These are phyloP conservation scores for Mohoua ochrocephala DNA, from an alignment of 2,113 vertebrate species.

Conservation along the genomic window DNA sequence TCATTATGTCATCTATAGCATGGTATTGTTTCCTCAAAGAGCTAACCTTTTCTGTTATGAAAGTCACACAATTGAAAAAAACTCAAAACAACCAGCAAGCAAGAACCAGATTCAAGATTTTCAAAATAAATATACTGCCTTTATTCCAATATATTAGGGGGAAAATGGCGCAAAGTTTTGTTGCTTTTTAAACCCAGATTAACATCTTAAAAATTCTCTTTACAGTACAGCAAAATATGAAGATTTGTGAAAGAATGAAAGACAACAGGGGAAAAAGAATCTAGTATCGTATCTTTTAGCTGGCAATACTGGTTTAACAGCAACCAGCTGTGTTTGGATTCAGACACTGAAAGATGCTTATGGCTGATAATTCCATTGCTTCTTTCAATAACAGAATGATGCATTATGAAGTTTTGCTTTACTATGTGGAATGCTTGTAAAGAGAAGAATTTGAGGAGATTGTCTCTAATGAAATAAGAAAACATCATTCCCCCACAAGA, in stretches of 20 bases:
- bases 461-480: background rate
- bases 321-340: background rate
- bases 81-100: background rate
- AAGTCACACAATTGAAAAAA: background rate
- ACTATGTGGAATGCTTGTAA: background rate
- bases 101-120: background rate
- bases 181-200: background rate
- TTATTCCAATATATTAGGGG: background rate
- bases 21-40: background rate
- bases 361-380: background rate
- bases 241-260: background rate
- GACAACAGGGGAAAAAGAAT: background rate
- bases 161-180: background rate
- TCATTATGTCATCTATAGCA: background rate
- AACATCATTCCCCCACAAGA: rapidly evolving
- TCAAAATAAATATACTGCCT: background rate
- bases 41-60: background rate
- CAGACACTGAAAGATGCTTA: background rate
- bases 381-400: background rate
- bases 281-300: background rate
- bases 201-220: background rate
- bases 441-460: background rate
- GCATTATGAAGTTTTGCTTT: background rate
- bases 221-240: background rate
- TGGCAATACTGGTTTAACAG: background rate